phyloP scores from a whole-genome alignment of 2,113 vertebrate species.

The Lanius ludovicianus region DNA sequence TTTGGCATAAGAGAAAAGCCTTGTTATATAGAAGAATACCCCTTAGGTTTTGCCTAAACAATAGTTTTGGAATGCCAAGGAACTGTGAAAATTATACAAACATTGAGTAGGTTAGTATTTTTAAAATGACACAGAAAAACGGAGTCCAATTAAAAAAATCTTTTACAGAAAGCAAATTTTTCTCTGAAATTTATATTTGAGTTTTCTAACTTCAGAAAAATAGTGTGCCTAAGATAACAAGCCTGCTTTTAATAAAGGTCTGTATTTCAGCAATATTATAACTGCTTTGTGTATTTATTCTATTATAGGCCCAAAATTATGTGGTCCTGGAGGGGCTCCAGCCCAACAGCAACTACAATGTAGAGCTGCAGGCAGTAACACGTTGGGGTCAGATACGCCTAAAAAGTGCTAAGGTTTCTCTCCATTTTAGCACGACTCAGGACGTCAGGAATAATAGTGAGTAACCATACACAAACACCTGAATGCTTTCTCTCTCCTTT shows the following conservation, averaged over 20 bases:
- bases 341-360: slow-evolving; percentile 83
- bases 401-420: slow-evolving; percentile 87
- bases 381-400: slow-evolving; percentile 93
- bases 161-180: not conserved
- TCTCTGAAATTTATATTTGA: not conserved
- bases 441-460: slow-evolving; percentile 76
- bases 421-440: slow-evolving; percentile 80
- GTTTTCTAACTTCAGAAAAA: not conserved
- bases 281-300: not conserved
- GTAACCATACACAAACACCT: not conserved
- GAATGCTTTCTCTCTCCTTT: not conserved
- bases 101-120: not conserved
- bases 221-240: not conserved
- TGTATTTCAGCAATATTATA: not conserved
- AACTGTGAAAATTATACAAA: not conserved
- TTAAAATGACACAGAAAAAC: not conserved
- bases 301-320: slow-evolving; percentile 79
- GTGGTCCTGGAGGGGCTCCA: slow-evolving; percentile 87
- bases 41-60: not conserved
- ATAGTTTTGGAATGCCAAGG: not conserved
- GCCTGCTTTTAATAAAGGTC: not conserved
- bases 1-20: not conserved
- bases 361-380: slow-evolving; percentile 89
- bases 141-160: not conserved
- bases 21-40: not conserved